A percentile compares a stretch with the other conserved stretches of the same genome.
Evolutionary conservation across 2,888 invertebrate genomes (phyloP).

Genomic region (Drosophila helvetica): DNA sequence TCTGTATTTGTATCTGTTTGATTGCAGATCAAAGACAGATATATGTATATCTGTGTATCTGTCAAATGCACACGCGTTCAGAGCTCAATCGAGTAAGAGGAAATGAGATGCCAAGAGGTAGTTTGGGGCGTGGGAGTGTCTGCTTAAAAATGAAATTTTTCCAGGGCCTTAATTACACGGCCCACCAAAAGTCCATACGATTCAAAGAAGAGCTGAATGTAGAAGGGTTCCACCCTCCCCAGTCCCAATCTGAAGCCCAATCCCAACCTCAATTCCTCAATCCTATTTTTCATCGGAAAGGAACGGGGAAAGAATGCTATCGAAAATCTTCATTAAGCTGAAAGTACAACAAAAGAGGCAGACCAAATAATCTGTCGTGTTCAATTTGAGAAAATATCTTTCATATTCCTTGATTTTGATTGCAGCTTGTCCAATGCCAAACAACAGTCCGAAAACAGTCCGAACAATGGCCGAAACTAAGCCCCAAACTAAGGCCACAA

Average conservation of each 20-base stretch:
- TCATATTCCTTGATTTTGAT: constrained; percentile 55
- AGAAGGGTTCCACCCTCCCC: constrained; percentile 1
- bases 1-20: not conserved
- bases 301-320: constrained; percentile 31
- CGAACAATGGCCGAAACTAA: constrained; percentile 15
- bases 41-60: not conserved
- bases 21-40: not conserved
- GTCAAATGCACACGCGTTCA: not conserved
- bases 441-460: constrained; percentile 41
- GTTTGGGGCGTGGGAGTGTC: not conserved
- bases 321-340: constrained; percentile 53
- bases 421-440: constrained; percentile 56
- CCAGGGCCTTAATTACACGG: constrained; percentile 27
- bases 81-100: constrained; percentile 5
- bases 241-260: not conserved
- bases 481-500: constrained; percentile 10
- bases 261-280: not conserved
- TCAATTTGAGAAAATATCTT: constrained; percentile 59
- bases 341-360: constrained; percentile 24
- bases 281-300: not conserved
- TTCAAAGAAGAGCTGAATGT: not conserved
- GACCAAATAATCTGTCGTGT: constrained; percentile 56
- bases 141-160: not conserved
- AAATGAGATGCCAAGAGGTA: not conserved
- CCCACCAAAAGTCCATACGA: not conserved